Conservation (phyloP, 2,888 invertebrate genomes). For the Seira musarum region DNA sequence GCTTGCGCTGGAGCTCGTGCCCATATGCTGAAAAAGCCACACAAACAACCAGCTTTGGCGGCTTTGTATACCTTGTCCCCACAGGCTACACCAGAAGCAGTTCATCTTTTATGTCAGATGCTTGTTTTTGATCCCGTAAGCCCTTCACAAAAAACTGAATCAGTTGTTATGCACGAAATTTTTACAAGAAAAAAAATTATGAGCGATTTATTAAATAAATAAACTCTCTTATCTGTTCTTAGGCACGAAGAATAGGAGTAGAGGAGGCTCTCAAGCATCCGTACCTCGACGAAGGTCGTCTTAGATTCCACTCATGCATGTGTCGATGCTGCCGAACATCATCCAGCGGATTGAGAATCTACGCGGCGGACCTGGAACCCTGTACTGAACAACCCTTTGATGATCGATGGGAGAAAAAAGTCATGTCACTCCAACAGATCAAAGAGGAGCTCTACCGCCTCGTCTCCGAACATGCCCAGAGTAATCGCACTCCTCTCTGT, state of each 20-base stretch:
- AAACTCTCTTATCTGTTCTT: conserved; percentile 61
- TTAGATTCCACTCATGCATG: conserved; percentile 99
- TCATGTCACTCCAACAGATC: conserved; percentile 92
- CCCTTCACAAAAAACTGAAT: conserved; percentile 62
- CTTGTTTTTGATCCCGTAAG: conserved; percentile 97
- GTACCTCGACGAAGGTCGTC: conserved; percentile 96
- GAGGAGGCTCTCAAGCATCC: conserved; percentile 97
- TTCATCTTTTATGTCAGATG: conserved; percentile 97
- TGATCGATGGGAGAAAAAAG: conserved; percentile 96
- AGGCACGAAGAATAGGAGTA: conserved; percentile 95
- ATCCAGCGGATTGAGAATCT: conserved; percentile 81
- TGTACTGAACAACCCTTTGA: conserved; percentile 92
- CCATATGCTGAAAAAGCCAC: conserved; percentile 91
- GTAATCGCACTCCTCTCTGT: conserved; percentile 97
- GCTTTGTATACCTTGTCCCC: conserved; percentile 92
- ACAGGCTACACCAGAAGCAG: conserved; percentile 98
- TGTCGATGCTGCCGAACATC: conserved; percentile 95
- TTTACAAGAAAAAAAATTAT: not conserved
- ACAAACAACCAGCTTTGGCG: conserved; percentile 89
- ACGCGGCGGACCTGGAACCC: conserved; percentile 93
- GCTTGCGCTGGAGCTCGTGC: conserved; percentile 96
- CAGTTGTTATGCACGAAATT: conserved; percentile 1
- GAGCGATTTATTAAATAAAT: not conserved
- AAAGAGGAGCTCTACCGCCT: conserved; percentile 99
- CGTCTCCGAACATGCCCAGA: conserved; percentile 96